Conservation (phyloP, 2,888 invertebrate genomes). For the Exocentrus adspersus region DNA sequence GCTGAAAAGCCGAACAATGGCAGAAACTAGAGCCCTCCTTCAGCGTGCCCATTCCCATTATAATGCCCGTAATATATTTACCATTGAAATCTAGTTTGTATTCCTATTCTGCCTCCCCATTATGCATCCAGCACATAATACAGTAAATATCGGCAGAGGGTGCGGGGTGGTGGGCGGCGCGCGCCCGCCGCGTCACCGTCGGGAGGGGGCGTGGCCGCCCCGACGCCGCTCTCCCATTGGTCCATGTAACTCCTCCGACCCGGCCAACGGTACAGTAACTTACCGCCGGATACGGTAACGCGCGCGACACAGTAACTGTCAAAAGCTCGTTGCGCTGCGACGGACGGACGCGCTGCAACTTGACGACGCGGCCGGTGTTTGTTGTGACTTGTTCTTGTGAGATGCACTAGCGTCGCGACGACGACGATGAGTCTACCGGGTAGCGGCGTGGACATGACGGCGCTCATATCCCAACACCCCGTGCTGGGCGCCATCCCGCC, state of each 20-base stretch:
- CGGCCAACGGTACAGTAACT: constrained; percentile 61
- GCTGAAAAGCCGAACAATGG: constrained; percentile 51
- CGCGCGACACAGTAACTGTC: constrained; percentile 55
- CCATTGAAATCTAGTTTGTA: constrained; percentile 63
- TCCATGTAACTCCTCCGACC: constrained; percentile 56
- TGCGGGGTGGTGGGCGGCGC: constrained; percentile 53
- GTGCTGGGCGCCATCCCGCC: constrained; percentile 85
- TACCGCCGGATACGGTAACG: constrained; percentile 56
- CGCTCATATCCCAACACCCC: constrained; percentile 85
- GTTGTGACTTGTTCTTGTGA: constrained; percentile 1
- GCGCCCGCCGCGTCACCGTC: constrained; percentile 39
- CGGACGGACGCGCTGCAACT: constrained; percentile 37
- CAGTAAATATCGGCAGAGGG: constrained; percentile 60
- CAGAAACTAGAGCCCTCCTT: constrained; percentile 49
- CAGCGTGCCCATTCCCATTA: constrained; percentile 54
- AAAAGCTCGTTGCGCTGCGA: constrained; percentile 44
- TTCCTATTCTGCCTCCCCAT: constrained; percentile 60
- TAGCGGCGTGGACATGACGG: constrained; percentile 87
- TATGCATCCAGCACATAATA: constrained; percentile 59
- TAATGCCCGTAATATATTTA: constrained; percentile 60
- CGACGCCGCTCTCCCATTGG: constrained; percentile 51
- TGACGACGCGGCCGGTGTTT: constrained; percentile 8
- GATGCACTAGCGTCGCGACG: constrained; percentile 15
- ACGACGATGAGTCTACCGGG: constrained; percentile 87
- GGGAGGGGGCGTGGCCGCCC: constrained; percentile 27